Base-by-base conservation (phyloP, 2,888 invertebrate genomes). In the Drosophila leonis region DNA sequence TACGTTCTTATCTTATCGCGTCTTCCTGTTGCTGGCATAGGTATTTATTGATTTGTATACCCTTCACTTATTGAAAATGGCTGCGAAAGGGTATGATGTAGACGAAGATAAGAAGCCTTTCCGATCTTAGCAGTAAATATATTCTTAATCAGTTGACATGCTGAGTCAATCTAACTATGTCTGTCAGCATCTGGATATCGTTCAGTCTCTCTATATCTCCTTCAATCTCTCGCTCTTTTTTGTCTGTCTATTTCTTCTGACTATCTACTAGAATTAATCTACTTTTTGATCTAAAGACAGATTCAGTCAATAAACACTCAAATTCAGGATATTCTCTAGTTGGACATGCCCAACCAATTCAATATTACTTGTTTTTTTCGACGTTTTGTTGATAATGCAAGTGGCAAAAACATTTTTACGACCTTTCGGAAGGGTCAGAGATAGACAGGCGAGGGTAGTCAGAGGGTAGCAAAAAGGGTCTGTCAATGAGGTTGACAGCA, bases 1-100 rank as follows among this genome's bases (percentile, higher is more conserved):
- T 72, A 72, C 10, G 10, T n/a, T 33, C 57, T 65, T 80, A 80
- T 82, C 80, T 80, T 80, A 80, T 82, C 82, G 65, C 51, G 54
- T 37, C 61, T 49, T 37, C 63, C 70, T 52, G 48, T 63, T 63
- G 33, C 60, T 64, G 52, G 42, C 20, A 39, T 29, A 59, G 31
- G 33, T 44, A 65, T 66, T 75, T 80, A 80, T 80, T 82, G 82
- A 80, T 80, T 80, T 65, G 62, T 60, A 37, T 54, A 39, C 54
- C 39, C 27, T n/a, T n/a, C 3, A 2, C 4, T 9, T 4, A 15
- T 13, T 6, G 13, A 4, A 51, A 13, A 35, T 13, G 9, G 1
- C 20, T 12, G 7, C 18, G 2, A 49, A 20, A 15, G 52, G 52
- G 52, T 24, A 37, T 52, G 18, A 33, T 13, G 49, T 18, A 15